phyloP scores from a whole-genome alignment of 2,113 vertebrate species.

The Otocyon megalotis region DNA sequence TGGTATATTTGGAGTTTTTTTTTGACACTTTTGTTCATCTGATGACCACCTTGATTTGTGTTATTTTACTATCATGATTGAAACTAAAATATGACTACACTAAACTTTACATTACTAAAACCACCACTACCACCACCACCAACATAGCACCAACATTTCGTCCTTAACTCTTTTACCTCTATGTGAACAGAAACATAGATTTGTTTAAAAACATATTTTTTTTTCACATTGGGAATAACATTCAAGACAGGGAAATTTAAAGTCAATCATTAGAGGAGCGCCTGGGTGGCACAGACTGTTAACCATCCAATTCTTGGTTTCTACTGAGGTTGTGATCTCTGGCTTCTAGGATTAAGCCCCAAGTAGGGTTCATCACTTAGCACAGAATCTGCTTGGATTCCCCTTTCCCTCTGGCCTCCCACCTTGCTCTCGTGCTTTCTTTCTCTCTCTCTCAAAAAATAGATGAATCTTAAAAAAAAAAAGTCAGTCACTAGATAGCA shows the following conservation, averaged over 20 bases:
- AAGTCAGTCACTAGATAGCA: neutral
- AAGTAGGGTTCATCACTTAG: neutral
- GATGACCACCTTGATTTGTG: no score
- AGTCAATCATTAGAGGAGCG: neutral
- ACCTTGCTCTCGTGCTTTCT: neutral
- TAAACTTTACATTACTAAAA: neutral
- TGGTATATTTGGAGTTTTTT: neutral
- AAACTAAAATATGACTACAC: neutral
- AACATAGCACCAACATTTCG: neutral
- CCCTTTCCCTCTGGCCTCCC: neutral
- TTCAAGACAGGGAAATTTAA: constrained; percentile 10
- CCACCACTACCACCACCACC: fast-evolving
- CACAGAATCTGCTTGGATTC: neutral
- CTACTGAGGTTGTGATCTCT: neutral
- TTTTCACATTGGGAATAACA: neutral
- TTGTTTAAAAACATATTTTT: neutral
- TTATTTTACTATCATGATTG: neutral
- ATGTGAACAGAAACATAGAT: neutral
- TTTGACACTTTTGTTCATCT: neutral
- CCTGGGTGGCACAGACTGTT: neutral
- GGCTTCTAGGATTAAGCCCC: neutral
- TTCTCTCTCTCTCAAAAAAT: neutral
- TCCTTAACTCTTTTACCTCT: neutral
- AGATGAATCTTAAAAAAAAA: neutral
- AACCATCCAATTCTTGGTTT: neutral